Conservation (phyloP, 2,797 vertebrate genomes). For the Crypturellus tataupa region DNA sequence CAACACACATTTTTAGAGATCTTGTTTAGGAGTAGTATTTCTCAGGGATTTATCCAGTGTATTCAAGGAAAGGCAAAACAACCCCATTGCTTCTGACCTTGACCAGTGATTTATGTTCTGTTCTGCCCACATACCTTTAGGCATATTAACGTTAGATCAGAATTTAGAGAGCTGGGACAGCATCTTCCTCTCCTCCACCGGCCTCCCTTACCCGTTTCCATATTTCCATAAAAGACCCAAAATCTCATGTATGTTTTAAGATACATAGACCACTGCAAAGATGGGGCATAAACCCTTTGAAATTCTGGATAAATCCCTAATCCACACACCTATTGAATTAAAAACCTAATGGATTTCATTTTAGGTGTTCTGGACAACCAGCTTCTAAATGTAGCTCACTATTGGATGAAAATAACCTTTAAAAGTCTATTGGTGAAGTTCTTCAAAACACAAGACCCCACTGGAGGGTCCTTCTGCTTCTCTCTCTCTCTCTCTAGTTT, state of each 20-base stretch:
- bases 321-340: conserved; percentile 70
- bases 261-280: background rate
- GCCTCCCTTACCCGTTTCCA: background rate
- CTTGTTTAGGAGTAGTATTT: conserved; percentile 77
- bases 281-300: conserved; percentile 52
- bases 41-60: conserved; percentile 83
- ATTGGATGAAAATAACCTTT: conserved; percentile 83
- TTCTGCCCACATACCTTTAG: background rate
- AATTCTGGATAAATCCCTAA: conserved; percentile 84
- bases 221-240: background rate
- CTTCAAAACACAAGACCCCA: conserved; percentile 73
- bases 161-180: conserved; percentile 45
- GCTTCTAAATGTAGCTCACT: conserved; percentile 77
- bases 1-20: conserved; percentile 88
- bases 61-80: conserved; percentile 54
- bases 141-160: background rate
- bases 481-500: conserved; percentile 73
- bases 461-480: conserved; percentile 66
- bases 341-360: conserved; percentile 77
- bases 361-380: conserved; percentile 79
- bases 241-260: conserved; percentile 10
- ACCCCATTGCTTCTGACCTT: background rate
- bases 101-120: background rate
- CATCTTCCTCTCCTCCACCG: background rate
- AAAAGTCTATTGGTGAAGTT: conserved; percentile 83